These are phyloP conservation scores for Pseudopipra pipra DNA, from an alignment of 2,113 vertebrate species.

Conservation along the genomic window DNA sequence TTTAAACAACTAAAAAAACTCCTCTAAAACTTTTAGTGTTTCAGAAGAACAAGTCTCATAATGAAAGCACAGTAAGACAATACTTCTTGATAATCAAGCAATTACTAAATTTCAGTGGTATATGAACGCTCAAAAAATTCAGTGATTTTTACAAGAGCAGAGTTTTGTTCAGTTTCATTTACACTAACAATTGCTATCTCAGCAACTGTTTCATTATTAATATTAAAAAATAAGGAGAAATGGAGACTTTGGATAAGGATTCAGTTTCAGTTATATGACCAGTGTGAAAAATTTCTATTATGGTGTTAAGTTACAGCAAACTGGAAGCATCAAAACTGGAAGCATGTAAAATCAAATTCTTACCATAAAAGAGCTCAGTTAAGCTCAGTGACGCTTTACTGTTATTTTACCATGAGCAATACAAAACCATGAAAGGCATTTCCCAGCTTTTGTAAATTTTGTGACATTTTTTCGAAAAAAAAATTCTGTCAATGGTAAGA, in stretches of 20 bases:
- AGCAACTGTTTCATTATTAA: neutral
- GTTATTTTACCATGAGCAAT: neutral
- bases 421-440: neutral
- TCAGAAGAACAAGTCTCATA: neutral
- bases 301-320: neutral
- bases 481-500: neutral
- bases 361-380: neutral
- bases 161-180: neutral
- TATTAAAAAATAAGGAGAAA: neutral
- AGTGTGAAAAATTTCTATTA: neutral
- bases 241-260: neutral
- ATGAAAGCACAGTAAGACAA: neutral
- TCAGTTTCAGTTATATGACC: neutral
- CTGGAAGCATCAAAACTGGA: neutral
- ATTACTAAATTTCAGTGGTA: neutral
- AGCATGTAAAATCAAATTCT: neutral
- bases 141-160: neutral
- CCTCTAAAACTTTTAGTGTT: neutral
- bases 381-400: neutral
- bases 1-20: neutral
- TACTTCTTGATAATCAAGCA: neutral
- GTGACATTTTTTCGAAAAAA: neutral
- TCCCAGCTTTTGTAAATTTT: neutral
- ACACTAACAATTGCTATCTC: neutral
- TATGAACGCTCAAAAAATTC: neutral